Base-by-base conservation (phyloP, 2,113 vertebrate genomes). In the Peucedramus taeniatus region DNA sequence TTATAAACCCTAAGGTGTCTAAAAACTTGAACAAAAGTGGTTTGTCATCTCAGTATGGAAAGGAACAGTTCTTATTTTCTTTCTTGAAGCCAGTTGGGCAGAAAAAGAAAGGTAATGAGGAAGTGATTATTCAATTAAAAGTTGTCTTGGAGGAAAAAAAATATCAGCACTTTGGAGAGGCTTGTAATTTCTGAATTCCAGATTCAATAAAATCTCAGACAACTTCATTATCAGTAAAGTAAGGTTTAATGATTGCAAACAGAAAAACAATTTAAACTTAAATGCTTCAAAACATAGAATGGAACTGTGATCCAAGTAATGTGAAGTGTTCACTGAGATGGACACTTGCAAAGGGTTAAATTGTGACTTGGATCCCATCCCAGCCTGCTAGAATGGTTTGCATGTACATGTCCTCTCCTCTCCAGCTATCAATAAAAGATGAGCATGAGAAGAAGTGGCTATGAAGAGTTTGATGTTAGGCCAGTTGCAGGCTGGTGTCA, bases 41-140 rank as follows among this genome's bases (percentile, higher is more conserved):
- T 82, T 94, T 95, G 33, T 72, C 54, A 90, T 94, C 93, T 91
- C 40, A 53, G 56, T 57, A 79, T 44, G 44, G 64, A 78, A 96
- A 89, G 23, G 50, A 92, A 72, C 40, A 35, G 16, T 33, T 90
- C 68, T 81, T 65, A 7, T 21, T 60, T 71, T 30, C n/a, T 33
- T 54, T 66, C 61, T 91, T 93, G n/a, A 95, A 96, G 91, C 71
- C 83, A 90, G 86, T 51, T 57, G 64, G 92, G 84, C 66, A 96
- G 92, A 92, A 83, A 94, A 94, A 94, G 75, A 82, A 95, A 97
- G 92, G 96, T 96, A 97, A 97, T 89, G 95, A 97, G 76, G 80
- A 82, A 75, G 68, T 80, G 90, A 97, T 97, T 97, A 97, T 95
- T 97, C 96, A 96, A 95, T 98, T 97, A 97, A 93, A 97, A 98